Evolutionary conservation across 2,888 invertebrate genomes (phyloP).

Genomic region (Spicauda simplicius): DNA sequence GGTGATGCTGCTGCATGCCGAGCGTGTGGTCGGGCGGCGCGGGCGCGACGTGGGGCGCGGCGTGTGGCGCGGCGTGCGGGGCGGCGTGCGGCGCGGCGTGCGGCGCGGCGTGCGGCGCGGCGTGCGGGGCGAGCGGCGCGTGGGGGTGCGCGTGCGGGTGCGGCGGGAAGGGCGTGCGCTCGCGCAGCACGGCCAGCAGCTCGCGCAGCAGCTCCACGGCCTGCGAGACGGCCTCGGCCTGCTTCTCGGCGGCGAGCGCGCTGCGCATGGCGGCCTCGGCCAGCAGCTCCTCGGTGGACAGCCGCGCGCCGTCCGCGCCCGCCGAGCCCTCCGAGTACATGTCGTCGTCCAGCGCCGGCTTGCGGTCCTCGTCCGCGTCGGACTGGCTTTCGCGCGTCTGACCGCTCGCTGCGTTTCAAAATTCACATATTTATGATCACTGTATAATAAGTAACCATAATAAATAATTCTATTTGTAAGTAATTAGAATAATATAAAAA

Average conservation of each 20-base stretch:
- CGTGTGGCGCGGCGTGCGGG: no score
- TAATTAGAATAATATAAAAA: no score
- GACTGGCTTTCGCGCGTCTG: conserved; percentile 53
- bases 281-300: conserved; percentile 71
- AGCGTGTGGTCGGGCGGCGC: conserved; percentile 54
- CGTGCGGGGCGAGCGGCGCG: conserved; percentile 38
- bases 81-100: neutral
- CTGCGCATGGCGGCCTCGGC: conserved; percentile 78
- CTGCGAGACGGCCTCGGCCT: conserved; percentile 70
- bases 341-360: conserved; percentile 67
- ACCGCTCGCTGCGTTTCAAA: conserved; percentile 37
- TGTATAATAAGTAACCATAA: no score
- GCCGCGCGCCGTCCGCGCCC: conserved; percentile 48
- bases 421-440: neutral
- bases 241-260: conserved; percentile 76
- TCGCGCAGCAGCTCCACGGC: conserved; percentile 65
- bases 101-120: conserved; percentile 20
- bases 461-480: no score
- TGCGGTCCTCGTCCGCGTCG: conserved; percentile 73
- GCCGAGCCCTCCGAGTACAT: conserved; percentile 67
- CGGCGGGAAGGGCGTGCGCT: conserved; percentile 80
- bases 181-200: conserved; percentile 81
- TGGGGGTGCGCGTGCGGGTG: conserved; percentile 33
- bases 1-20: conserved; percentile 47
- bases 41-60: conserved; percentile 22